phyloP scores from a whole-genome alignment of 2,797 vertebrate species.

The Poeciliopsis presidionis region DNA sequence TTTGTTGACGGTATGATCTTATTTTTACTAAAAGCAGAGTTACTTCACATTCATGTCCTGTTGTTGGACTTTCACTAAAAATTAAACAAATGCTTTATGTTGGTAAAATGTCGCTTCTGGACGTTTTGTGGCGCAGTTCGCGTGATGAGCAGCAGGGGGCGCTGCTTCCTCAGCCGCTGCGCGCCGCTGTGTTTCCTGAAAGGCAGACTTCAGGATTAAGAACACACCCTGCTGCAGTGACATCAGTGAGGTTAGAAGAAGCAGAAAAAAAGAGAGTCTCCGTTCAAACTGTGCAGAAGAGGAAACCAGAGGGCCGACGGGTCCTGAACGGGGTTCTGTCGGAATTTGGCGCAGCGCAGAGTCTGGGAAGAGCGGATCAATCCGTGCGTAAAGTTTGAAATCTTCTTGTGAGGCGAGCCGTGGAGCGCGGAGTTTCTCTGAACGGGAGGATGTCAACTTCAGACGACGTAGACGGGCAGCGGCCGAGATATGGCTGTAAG shows the following conservation, averaged over 20 bases:
- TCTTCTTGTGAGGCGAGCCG: slow-evolving; percentile 11
- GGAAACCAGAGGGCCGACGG: slow-evolving; percentile 66
- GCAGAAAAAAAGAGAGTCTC: slow-evolving; percentile 59
- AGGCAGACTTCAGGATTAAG: slow-evolving; percentile 81
- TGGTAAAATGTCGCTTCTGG: not conserved
- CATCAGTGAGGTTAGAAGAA: slow-evolving; percentile 77
- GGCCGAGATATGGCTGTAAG: slow-evolving; percentile 90
- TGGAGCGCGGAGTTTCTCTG: slow-evolving; percentile 48
- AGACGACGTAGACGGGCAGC: slow-evolving; percentile 82
- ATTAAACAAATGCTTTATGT: not conserved
- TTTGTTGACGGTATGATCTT: not conserved
- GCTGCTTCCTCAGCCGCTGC: slow-evolving; percentile 44
- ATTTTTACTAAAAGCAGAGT: not conserved
- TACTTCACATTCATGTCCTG: not conserved
- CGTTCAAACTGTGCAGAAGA: slow-evolving; percentile 54
- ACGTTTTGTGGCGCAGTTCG: not conserved
- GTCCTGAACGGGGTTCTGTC: slow-evolving; percentile 51
- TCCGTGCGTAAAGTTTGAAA: slow-evolving; percentile 21
- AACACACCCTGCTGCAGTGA: slow-evolving; percentile 82
- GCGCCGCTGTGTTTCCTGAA: slow-evolving; percentile 75
- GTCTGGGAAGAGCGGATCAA: slow-evolving; percentile 7
- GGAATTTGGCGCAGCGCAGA: slow-evolving; percentile 5
- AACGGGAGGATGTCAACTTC: slow-evolving; percentile 82
- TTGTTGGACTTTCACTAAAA: not conserved
- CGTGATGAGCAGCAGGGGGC: slow-evolving; percentile 60